A percentile compares a stretch with the other conserved stretches of the same genome.
phyloP scores from a whole-genome alignment of 1,140 invertebrate species.

The Oscheius sp. region DNA sequence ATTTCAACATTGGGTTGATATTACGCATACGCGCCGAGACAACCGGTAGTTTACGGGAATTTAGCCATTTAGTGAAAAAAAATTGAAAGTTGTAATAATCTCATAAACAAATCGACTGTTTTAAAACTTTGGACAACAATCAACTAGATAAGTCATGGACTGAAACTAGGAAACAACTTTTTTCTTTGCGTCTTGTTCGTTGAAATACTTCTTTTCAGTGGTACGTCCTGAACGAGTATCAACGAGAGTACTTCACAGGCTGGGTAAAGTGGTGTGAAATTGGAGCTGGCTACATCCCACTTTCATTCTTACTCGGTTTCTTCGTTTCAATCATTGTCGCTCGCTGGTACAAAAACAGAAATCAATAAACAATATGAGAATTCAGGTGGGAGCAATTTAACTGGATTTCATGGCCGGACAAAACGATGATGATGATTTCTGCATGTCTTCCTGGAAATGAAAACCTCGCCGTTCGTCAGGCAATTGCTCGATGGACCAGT shows the following conservation, averaged over 20 bases:
- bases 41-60: no score
- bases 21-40: no score
- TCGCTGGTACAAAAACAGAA: constrained; percentile 40
- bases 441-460: constrained; percentile 42
- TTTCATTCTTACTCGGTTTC: constrained; percentile 60
- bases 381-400: constrained; percentile 60
- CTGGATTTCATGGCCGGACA: constrained; percentile 59
- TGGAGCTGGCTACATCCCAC: constrained; percentile 59
- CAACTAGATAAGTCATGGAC: no score
- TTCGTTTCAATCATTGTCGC: constrained; percentile 60
- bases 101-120: no score
- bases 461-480: constrained; percentile 49
- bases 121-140: no score
- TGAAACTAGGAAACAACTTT: no score
- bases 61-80: no score
- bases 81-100: no score
- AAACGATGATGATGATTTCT: constrained; percentile 57
- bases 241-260: constrained; percentile 61
- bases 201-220: constrained; percentile 42
- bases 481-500: constrained; percentile 57
- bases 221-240: constrained; percentile 59
- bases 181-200: no score
- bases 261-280: constrained; percentile 59
- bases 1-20: no score
- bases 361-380: not conserved